phyloP scores from a whole-genome alignment of 2,797 vertebrate genomes.

The Glyptemys insculpta region DNA sequence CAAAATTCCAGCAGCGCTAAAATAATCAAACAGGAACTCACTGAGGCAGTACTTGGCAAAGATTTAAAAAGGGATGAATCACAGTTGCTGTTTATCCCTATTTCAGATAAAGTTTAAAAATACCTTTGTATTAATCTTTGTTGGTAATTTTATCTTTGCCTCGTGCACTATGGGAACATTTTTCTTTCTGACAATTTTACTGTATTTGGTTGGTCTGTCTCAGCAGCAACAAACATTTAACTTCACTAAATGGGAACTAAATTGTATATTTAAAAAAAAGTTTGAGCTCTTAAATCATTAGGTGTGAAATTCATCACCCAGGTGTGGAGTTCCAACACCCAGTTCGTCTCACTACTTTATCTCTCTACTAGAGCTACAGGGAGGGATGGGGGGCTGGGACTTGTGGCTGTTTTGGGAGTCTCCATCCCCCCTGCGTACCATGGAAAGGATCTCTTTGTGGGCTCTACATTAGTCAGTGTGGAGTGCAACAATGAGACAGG shows the following conservation, averaged over 20 bases:
- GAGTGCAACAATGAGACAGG: not conserved
- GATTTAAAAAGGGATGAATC: not conserved
- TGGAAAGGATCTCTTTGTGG: fast-evolving
- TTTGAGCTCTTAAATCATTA: not conserved
- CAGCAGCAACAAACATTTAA: not conserved
- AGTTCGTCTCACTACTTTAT: not conserved
- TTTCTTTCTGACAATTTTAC: not conserved
- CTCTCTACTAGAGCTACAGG: not conserved
- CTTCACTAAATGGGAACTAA: not conserved
- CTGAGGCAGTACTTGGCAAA: not conserved
- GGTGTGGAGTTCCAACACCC: not conserved
- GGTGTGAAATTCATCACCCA: not conserved
- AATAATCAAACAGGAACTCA: not conserved
- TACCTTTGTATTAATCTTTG: not conserved
- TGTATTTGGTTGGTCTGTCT: conserved; percentile 1
- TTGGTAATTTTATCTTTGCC: not conserved
- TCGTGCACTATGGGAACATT: not conserved
- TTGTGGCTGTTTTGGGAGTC: not conserved
- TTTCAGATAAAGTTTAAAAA: not conserved
- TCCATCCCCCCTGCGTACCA: not conserved
- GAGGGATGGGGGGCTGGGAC: not conserved
- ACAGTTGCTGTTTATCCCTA: conserved; percentile 11
- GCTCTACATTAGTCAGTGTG: not conserved
- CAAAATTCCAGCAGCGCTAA: not conserved
- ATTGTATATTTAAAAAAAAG: not conserved